These are phyloP conservation scores for Ptychochromis oligacanthus DNA, from an alignment of 2,113 vertebrate genomes.

Conservation along the genomic window DNA sequence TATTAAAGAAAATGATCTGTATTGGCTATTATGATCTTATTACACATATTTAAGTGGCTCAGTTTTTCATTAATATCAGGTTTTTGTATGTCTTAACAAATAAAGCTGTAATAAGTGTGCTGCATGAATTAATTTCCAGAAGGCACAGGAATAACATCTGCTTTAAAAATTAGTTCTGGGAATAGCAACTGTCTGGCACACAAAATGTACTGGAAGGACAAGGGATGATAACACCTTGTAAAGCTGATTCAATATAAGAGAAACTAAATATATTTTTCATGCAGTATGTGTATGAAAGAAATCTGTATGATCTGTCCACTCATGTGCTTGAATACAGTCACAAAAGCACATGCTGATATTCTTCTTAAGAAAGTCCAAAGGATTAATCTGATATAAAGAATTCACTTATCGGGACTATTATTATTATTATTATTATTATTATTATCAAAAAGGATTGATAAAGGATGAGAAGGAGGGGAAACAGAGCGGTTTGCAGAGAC, in stretches of 20 bases:
- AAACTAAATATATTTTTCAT: not conserved
- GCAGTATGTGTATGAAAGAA: not conserved
- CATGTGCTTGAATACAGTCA: not conserved
- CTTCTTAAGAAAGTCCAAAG: not conserved
- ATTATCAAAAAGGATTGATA: not conserved
- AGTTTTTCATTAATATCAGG: slow-evolving; percentile 10
- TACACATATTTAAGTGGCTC: slow-evolving; percentile 20
- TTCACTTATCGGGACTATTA: not conserved
- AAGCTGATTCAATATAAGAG: not conserved
- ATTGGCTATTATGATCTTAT: slow-evolving; percentile 13
- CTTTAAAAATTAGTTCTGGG: slow-evolving; percentile 31
- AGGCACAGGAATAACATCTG: slow-evolving; percentile 25
- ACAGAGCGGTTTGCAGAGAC: not conserved
- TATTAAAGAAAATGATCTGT: not conserved
- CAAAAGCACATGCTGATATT: no score
- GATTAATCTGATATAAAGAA: not conserved
- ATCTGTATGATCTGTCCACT: not conserved
- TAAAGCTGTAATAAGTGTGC: slow-evolving; percentile 19
- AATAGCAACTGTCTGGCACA: not conserved
- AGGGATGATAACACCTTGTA: not conserved
- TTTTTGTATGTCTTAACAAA: slow-evolving; percentile 8
- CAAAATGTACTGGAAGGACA: not conserved
- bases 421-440: not conserved
- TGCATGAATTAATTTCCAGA: slow-evolving; percentile 16
- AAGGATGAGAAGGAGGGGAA: not conserved